Percentiles rank a stretch among this genome's conserved stretches.
Conservation (phyloP, 2,888 invertebrate species). For the Mycalesis mineus region DNA sequence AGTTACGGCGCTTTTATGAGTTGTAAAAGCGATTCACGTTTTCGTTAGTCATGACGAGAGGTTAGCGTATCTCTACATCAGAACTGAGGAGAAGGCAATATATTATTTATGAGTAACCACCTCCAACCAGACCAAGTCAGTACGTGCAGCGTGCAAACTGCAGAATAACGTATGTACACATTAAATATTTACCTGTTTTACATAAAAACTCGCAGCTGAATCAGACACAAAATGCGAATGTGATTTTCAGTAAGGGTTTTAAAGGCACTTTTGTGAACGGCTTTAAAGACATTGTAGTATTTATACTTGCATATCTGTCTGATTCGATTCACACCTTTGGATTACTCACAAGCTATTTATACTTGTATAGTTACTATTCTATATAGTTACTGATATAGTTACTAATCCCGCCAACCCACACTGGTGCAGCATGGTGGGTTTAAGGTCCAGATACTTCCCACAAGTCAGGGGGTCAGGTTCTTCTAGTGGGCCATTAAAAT, state of each 20-base stretch:
- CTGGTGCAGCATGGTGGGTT: too few species aligned
- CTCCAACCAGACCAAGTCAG: conserved; percentile 27
- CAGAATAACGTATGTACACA: conserved; percentile 17
- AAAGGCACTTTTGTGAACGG: too few species aligned
- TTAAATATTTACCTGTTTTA: background rate
- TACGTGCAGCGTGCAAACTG: conserved; percentile 37
- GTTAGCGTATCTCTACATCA: conserved; percentile 34
- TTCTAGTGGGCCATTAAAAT: too few species aligned
- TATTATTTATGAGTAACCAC: conserved; percentile 60
- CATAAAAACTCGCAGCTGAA: background rate
- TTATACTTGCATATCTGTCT: too few species aligned
- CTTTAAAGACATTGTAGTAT: too few species aligned
- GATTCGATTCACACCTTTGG: too few species aligned
- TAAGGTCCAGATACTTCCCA: too few species aligned
- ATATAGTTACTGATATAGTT: too few species aligned
- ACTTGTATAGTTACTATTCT: too few species aligned
- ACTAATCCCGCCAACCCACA: too few species aligned
- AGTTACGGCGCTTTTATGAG: background rate
- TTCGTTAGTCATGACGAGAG: conserved; percentile 18
- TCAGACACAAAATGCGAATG: background rate
- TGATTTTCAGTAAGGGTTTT: background rate
- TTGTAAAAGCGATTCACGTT: conserved; percentile 10
- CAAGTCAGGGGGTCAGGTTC: too few species aligned
- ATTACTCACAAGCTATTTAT: too few species aligned
- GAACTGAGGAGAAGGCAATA: conserved; percentile 39